Conservation (phyloP, 2,888 invertebrate species). For the Agrilus mali region DNA sequence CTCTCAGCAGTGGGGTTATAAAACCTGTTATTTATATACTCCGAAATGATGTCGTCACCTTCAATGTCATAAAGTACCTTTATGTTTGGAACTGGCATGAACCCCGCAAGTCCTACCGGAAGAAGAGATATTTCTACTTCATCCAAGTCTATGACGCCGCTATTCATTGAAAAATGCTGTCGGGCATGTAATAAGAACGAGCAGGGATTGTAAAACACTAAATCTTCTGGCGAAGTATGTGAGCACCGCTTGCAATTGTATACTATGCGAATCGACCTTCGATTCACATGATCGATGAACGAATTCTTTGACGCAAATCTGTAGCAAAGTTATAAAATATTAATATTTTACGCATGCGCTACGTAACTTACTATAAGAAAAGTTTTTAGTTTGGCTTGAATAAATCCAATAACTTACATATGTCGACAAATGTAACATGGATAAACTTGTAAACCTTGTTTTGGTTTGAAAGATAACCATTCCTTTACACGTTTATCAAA, state of each 20-base stretch:
- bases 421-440: constrained; percentile 43
- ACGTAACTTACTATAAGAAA: neutral
- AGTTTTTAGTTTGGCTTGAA: neutral
- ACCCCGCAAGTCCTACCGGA: constrained; percentile 27
- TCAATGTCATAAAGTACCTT: constrained; percentile 24
- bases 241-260: constrained; percentile 25
- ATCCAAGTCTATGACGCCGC: constrained; percentile 24
- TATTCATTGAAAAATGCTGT: constrained; percentile 22
- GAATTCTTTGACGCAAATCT: constrained; percentile 30
- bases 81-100: constrained; percentile 23
- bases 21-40: constrained; percentile 25
- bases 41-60: constrained; percentile 19
- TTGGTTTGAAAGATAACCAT: constrained; percentile 24
- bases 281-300: constrained; percentile 30
- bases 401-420: constrained; percentile 32
- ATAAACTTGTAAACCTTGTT: constrained; percentile 34
- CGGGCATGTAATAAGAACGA: constrained; percentile 28
- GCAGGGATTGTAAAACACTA: constrained; percentile 29
- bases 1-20: constrained; percentile 22
- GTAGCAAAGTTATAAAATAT: constrained; percentile 10
- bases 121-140: constrained; percentile 22
- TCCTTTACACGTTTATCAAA: constrained; percentile 21
- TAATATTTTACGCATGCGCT: neutral
- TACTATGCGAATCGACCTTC: constrained; percentile 24
- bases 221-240: constrained; percentile 10